Evolutionary conservation across 2,113 vertebrate species (phyloP).

Genomic region (Eidolon helvum): DNA sequence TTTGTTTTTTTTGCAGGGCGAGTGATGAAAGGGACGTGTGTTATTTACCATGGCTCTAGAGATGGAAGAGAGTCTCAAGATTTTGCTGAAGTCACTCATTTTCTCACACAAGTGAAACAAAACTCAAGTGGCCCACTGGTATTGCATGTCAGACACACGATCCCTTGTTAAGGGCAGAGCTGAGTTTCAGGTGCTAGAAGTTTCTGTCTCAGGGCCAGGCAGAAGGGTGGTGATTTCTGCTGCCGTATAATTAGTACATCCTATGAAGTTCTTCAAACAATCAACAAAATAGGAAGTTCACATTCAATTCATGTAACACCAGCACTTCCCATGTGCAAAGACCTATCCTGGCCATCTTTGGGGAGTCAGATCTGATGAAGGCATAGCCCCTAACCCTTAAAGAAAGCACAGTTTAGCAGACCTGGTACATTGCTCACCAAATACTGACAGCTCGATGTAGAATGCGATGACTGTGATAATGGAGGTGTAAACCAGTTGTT

Average conservation of each 20-base stretch:
- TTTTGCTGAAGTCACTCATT: constrained; percentile 88
- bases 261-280: not conserved
- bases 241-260: not conserved
- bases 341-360: not conserved
- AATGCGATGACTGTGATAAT: too few relatives aligned
- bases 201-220: not conserved
- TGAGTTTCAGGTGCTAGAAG: not conserved
- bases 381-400: not conserved
- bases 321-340: not conserved
- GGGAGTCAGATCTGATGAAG: too few relatives aligned
- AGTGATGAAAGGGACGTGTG: constrained; percentile 76
- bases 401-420: not conserved
- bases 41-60: constrained; percentile 85
- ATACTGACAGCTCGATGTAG: not conserved
- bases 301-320: not conserved
- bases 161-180: not conserved
- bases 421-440: not conserved
- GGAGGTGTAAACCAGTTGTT: not conserved
- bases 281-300: not conserved
- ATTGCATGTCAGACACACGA: constrained; percentile 4
- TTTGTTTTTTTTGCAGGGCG: not conserved
- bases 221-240: not conserved
- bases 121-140: constrained; percentile 43
- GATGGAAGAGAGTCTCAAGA: constrained; percentile 80
- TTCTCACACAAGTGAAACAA: constrained; percentile 87